Conservation (phyloP, 2,888 invertebrate species). For the Agrochola lota region DNA sequence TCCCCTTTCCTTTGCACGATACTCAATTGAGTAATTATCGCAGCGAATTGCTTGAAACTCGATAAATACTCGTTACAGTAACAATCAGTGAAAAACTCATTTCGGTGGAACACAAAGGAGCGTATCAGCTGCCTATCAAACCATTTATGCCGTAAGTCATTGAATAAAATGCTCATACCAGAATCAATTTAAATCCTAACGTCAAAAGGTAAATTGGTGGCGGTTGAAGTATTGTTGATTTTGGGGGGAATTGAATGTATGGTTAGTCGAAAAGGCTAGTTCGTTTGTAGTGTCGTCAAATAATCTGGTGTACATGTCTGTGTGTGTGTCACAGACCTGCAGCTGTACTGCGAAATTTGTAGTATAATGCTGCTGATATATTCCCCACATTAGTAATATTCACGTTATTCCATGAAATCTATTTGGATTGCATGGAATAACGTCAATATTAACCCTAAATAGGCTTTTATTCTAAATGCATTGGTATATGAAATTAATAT, state of each 20-base stretch:
- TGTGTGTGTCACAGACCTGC: neutral
- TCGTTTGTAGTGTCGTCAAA: constrained; percentile 32
- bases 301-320: neutral
- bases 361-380: neutral
- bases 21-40: constrained; percentile 52
- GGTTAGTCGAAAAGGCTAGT: constrained; percentile 48
- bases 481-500: constrained; percentile 1
- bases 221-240: constrained; percentile 45
- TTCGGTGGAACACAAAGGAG: constrained; percentile 55
- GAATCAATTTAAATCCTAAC: constrained; percentile 63
- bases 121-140: constrained; percentile 61
- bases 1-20: constrained; percentile 26
- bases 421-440: neutral
- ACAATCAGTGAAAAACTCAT: constrained; percentile 64
- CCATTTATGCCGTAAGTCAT: constrained; percentile 59
- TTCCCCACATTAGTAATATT: neutral
- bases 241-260: constrained; percentile 45
- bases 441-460: neutral
- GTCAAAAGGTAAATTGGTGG: constrained; percentile 57
- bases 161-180: constrained; percentile 60
- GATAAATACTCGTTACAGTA: constrained; percentile 59
- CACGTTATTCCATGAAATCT: neutral
- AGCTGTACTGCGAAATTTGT: neutral
- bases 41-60: constrained; percentile 55
- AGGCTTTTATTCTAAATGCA: neutral